phyloP scores from a whole-genome alignment of 2,888 invertebrate genomes.

The Drosophila quasianomalipes region DNA sequence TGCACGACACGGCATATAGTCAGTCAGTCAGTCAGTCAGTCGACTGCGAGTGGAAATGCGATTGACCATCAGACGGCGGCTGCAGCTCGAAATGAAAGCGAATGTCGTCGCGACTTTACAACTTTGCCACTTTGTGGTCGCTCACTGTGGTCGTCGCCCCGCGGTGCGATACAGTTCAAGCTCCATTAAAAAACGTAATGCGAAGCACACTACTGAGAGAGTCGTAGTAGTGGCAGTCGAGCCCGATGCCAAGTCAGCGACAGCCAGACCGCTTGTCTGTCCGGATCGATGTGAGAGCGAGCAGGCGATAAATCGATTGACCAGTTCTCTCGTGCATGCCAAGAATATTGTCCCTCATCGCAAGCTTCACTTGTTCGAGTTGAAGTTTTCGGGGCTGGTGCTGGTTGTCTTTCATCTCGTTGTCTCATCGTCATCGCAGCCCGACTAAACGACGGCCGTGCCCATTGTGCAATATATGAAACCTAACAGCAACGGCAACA shows the following conservation, averaged over 20 bases:
- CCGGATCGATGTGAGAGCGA: slow-evolving; percentile 28
- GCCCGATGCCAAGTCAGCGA: slow-evolving; percentile 13
- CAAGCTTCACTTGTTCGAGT: slow-evolving; percentile 19
- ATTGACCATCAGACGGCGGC: slow-evolving; percentile 63
- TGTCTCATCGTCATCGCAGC: slow-evolving; percentile 40
- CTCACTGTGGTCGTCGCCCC: slow-evolving; percentile 54
- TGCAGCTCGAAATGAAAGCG: slow-evolving; percentile 74
- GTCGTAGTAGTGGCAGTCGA: slow-evolving; percentile 13
- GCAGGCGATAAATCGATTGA: slow-evolving; percentile 59
- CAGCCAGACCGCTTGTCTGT: slow-evolving; percentile 35
- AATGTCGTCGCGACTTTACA: slow-evolving; percentile 59
- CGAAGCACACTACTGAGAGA: slow-evolving; percentile 28
- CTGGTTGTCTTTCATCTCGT: slow-evolving; percentile 23
- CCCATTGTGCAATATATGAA: slow-evolving; percentile 72
- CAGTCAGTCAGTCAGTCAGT: slow-evolving; percentile 3
- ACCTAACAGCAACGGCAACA: slow-evolving; percentile 20
- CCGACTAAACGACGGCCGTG: slow-evolving; percentile 27
- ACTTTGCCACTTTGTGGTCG: slow-evolving; percentile 32
- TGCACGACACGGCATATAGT: slow-evolving; percentile 53
- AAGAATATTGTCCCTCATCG: slow-evolving; percentile 61
- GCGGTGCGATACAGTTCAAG: slow-evolving; percentile 73
- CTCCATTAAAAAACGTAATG: slow-evolving; percentile 67
- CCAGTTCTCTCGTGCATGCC: slow-evolving; percentile 68
- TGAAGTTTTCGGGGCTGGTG: slow-evolving; percentile 37
- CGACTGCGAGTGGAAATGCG: slow-evolving; percentile 46